Percentiles rank a stretch among this genome's conserved stretches.
phyloP scores from a whole-genome alignment of 1,140 invertebrate genomes.

The Danaus plexippus region DNA sequence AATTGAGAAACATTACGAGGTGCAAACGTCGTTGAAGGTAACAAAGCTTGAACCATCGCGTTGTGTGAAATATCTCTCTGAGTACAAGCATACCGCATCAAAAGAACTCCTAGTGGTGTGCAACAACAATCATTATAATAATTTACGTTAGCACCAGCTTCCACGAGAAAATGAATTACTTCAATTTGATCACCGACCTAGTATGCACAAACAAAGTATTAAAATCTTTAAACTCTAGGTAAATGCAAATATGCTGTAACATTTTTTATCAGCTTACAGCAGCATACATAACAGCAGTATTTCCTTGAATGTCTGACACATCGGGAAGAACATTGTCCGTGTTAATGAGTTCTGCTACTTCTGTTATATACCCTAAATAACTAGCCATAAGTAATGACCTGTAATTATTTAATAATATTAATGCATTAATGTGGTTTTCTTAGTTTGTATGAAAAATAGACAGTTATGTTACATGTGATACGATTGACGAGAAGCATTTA shows the following conservation, averaged over 20 bases:
- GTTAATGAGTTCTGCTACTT: slow-evolving; percentile 52
- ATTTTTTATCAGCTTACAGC: slow-evolving; percentile 35
- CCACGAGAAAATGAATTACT: slow-evolving; percentile 52
- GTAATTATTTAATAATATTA: slow-evolving; percentile 10
- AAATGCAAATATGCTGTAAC: slow-evolving; percentile 5
- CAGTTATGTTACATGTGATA: too few species aligned
- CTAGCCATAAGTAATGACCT: slow-evolving; percentile 47
- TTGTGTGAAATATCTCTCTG: slow-evolving; percentile 43
- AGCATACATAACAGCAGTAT: slow-evolving; percentile 68
- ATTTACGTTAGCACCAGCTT: slow-evolving; percentile 65
- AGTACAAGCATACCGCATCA: slow-evolving; percentile 54
- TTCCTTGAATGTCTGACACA: slow-evolving; percentile 64
- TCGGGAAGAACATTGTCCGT: slow-evolving; percentile 57
- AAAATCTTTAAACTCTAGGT: slow-evolving; percentile 1
- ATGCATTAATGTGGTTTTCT: too few species aligned
- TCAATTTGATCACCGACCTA: slow-evolving; percentile 48
- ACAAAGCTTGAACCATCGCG: slow-evolving; percentile 46
- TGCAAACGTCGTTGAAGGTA: slow-evolving; percentile 35
- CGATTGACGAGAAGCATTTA: too few species aligned
- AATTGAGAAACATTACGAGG: slow-evolving; percentile 20
- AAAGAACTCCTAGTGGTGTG: slow-evolving; percentile 59
- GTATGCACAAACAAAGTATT: slow-evolving; percentile 7
- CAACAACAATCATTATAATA: slow-evolving; percentile 68
- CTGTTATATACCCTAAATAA: slow-evolving; percentile 45
- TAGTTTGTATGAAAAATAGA: neutral